Evolutionary conservation across 1,140 invertebrate genomes (phyloP).

Genomic region (Heliconius congener): DNA sequence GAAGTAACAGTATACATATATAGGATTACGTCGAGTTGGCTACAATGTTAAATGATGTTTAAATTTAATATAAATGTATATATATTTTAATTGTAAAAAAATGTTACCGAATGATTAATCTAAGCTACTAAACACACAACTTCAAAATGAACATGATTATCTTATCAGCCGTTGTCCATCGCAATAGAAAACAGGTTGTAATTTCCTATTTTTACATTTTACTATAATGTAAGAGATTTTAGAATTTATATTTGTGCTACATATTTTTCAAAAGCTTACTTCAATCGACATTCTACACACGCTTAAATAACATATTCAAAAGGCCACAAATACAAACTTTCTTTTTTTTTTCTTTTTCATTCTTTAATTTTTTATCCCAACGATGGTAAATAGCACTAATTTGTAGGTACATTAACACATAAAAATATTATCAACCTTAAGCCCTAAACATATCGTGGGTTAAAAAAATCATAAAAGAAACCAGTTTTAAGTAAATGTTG

Average conservation of each 20-base stretch:
- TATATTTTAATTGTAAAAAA: background rate
- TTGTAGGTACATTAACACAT: no score
- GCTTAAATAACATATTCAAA: background rate
- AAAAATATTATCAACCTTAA: background rate
- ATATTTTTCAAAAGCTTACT: background rate
- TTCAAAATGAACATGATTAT: background rate
- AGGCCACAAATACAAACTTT: background rate
- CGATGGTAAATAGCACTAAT: no score
- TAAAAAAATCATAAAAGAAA: background rate
- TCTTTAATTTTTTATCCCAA: no score
- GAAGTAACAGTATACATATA: no score
- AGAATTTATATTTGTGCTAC: background rate
- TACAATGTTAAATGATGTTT: background rate
- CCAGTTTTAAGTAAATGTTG: background rate
- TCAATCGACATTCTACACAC: background rate
- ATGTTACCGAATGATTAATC: background rate
- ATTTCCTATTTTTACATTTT: constrained; percentile 5
- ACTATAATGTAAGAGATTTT: background rate
- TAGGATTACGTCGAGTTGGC: no score
- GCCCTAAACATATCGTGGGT: background rate
- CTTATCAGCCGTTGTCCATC: background rate
- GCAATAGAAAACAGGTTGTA: background rate
- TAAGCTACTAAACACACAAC: background rate
- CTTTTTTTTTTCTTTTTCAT: no score
- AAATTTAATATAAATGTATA: background rate